These are phyloP conservation scores for Laothoe populi DNA, from an alignment of 2,888 invertebrate genomes.

Conservation along the genomic window DNA sequence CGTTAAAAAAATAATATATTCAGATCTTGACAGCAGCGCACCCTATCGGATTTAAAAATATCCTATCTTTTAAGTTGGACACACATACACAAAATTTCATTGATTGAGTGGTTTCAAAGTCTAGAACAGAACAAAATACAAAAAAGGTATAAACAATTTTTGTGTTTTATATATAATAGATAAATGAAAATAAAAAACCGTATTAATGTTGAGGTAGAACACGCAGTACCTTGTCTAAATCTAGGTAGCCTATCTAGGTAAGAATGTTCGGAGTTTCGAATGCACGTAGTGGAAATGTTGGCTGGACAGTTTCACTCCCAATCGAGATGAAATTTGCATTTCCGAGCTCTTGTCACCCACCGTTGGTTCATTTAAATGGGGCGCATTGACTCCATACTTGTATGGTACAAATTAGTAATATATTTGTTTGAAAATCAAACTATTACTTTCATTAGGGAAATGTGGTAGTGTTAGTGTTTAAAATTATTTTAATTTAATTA, in stretches of 20 bases:
- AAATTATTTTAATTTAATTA: too few relatives aligned
- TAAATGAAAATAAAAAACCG: not conserved
- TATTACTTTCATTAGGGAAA: not conserved
- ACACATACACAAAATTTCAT: too few relatives aligned
- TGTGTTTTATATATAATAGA: too few relatives aligned
- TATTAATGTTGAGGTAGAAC: not conserved
- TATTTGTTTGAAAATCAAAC: not conserved
- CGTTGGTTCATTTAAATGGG: slow-evolving; percentile 60
- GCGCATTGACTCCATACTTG: slow-evolving; percentile 43
- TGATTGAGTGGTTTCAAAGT: too few relatives aligned
- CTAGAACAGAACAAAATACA: too few relatives aligned
- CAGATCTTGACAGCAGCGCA: too few relatives aligned
- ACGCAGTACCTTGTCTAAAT: slow-evolving; percentile 14
- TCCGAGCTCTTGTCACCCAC: slow-evolving; percentile 58
- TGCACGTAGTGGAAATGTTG: slow-evolving; percentile 34
- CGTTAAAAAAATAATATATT: too few relatives aligned
- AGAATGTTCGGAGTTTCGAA: slow-evolving; percentile 23
- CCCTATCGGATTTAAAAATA: too few relatives aligned
- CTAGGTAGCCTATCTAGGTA: slow-evolving; percentile 20
- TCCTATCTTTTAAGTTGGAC: too few relatives aligned
- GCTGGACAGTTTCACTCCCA: slow-evolving; percentile 59
- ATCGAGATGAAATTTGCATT: slow-evolving; percentile 76
- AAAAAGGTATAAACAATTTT: too few relatives aligned
- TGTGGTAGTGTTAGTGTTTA: not conserved
- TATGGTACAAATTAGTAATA: slow-evolving; percentile 45